Evolutionary conservation across 2,888 invertebrate species (phyloP), one percentile per base, ranked within the genome.

Genomic region (Melanostoma scalare): DNA sequence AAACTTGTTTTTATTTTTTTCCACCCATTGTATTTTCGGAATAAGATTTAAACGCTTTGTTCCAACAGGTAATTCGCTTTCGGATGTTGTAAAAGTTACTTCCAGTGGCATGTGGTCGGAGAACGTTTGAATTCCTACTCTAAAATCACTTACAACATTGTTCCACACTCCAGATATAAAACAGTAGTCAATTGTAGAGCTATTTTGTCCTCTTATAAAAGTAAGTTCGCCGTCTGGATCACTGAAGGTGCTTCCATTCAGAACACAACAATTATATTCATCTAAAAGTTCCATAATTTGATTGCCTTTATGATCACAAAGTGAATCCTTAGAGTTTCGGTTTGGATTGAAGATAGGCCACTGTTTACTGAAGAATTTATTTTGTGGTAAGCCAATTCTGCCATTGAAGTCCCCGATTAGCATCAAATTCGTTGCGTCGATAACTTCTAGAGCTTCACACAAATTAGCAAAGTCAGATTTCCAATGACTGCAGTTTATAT

Each of bases 181-280:
- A 40, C 50, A 58, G 46, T 58, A 58, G n/a, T 69, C 69, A 50
- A 58, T 69, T 36, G 48, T 36, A 8, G 69, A 58, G 30, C 48
- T 46, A 36, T 56, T 8, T 71, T 30, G 50, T 10, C 50, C 60
- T 33, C 71, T 46, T 38, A 71, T 35, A 40, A 71, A 71, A 0
- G 60, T 50, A 6, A 36, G 48, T 10, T 71, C 71, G 1, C 40
- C 71, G 38, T 6, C 3, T n/a, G 60, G 38, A 10, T 50, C 20
- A 2, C 58, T 42, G 10, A 4, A 10, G 38, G 56, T 55, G 31
- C 46, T 50, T 6, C 38, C 31, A 56, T 69, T 50, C 2, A n/a
- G 36, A 8, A 42, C 36, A 36, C 36, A 20, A 5, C 8, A 42
- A 52, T 42, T 44, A 20, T 35, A 6, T 31, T 55, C 20, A 20